These are phyloP conservation scores for Selenia dentaria DNA, from an alignment of 2,888 invertebrate genomes.

Conservation along the genomic window DNA sequence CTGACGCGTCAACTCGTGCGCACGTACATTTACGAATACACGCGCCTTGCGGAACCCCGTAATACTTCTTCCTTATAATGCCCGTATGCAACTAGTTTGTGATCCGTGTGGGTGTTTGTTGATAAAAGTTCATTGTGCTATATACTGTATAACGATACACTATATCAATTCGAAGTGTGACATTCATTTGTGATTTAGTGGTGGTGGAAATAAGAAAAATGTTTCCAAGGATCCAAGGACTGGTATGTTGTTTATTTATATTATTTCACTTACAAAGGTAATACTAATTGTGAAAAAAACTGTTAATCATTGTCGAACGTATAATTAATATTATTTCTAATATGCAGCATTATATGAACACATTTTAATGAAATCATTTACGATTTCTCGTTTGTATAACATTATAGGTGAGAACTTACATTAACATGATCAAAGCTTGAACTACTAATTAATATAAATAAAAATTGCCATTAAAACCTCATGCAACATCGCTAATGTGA, in stretches of 20 bases:
- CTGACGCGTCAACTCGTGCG: slow-evolving; percentile 56
- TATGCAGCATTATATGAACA: too few relatives aligned
- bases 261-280: too few relatives aligned
- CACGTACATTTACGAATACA: slow-evolving; percentile 45
- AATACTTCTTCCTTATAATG: slow-evolving; percentile 41
- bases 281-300: too few relatives aligned
- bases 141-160: slow-evolving; percentile 29
- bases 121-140: slow-evolving; percentile 52
- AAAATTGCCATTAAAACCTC: too few relatives aligned
- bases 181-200: slow-evolving; percentile 42
- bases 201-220: slow-evolving; percentile 49
- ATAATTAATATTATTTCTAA: too few relatives aligned
- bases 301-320: too few relatives aligned
- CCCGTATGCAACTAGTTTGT: slow-evolving; percentile 39
- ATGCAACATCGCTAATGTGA: slow-evolving; percentile 19
- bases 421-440: too few relatives aligned
- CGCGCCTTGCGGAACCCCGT: slow-evolving; percentile 43
- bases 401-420: too few relatives aligned
- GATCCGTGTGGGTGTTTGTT: slow-evolving; percentile 47
- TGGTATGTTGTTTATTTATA: slow-evolving; percentile 60
- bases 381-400: too few relatives aligned
- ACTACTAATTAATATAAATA: too few relatives aligned
- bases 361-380: too few relatives aligned
- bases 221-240: slow-evolving; percentile 79
- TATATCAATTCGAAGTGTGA: slow-evolving; percentile 41